A percentile compares a stretch with the other conserved stretches of the same genome.
phyloP scores from a whole-genome alignment of 2,113 vertebrate genomes.

The Notiomystis cincta region DNA sequence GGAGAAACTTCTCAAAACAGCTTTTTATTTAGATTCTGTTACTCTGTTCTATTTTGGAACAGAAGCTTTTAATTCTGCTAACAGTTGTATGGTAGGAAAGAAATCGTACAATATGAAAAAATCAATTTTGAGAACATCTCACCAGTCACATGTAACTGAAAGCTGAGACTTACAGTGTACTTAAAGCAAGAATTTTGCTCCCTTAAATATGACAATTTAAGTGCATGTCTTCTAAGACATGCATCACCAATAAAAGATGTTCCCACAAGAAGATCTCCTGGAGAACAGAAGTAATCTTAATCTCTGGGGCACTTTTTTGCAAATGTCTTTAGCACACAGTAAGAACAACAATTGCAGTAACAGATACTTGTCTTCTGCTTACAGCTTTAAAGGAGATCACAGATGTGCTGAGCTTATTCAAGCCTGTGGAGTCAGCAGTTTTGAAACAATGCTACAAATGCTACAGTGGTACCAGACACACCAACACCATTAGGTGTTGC shows the following conservation, averaged over 20 bases:
- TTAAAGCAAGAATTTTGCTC: background rate
- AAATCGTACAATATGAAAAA: background rate
- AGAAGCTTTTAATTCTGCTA: background rate
- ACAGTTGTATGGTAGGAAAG: background rate
- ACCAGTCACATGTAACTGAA: background rate
- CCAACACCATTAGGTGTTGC: background rate
- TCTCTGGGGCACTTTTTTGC: background rate
- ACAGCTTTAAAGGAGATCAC: background rate
- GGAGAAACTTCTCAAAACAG: background rate
- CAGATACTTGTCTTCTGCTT: background rate
- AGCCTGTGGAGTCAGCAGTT: background rate
- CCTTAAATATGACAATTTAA: background rate
- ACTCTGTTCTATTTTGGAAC: background rate
- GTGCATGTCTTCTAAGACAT: background rate
- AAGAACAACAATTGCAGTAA: background rate
- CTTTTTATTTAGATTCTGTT: background rate
- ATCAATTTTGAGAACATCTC: background rate
- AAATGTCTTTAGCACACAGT: background rate
- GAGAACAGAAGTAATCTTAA: background rate
- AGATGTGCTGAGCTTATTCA: background rate
- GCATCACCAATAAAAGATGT: background rate
- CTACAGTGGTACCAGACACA: background rate
- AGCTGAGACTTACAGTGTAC: background rate
- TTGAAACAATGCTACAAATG: background rate
- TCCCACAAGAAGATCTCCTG: background rate